A percentile compares a stretch with the other conserved stretches of the same genome.
Conservation (phyloP, 2,797 vertebrate genomes). For the Urophycis tenuis region DNA sequence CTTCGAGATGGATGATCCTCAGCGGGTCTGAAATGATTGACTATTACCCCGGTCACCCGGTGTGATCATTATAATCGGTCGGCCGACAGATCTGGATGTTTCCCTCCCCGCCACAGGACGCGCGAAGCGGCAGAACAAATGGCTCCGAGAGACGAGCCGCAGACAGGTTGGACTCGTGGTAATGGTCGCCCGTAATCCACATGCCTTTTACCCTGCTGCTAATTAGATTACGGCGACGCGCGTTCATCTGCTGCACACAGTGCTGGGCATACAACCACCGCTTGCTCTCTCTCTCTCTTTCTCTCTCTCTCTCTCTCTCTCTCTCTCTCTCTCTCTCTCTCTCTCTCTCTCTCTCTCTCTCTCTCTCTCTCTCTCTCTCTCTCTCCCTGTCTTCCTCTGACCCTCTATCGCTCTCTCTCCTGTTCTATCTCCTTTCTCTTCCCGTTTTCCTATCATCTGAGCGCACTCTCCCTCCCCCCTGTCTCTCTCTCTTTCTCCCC, state of each 20-base stretch:
- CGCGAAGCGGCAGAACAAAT: constrained; percentile 21
- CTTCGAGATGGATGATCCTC: background rate
- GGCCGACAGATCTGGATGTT: background rate
- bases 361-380: constrained; percentile 14
- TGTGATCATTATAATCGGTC: background rate
- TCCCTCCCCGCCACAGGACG: constrained; percentile 44
- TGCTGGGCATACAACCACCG: background rate
- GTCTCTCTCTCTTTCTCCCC: constrained; percentile 33
- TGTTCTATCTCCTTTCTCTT: constrained; percentile 16
- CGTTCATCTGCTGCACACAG: background rate
- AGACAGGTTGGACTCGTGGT: constrained; percentile 2
- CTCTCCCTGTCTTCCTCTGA: constrained; percentile 12
- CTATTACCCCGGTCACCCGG: background rate
- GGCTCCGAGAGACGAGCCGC: constrained; percentile 20
- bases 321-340: constrained; percentile 14
- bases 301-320: constrained; percentile 8
- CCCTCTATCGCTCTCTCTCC: constrained; percentile 12
- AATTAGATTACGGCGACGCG: constrained; percentile 51
- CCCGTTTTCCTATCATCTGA: constrained; percentile 5
- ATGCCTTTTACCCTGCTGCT: constrained; percentile 41
- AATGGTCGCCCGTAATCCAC: constrained; percentile 35
- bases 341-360: constrained; percentile 11
- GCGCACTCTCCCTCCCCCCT: constrained; percentile 32
- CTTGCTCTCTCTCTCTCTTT: constrained; percentile 11
- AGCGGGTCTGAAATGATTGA: background rate